phyloP scores from a whole-genome alignment of 2,888 invertebrate species.

The Lithosia quadra region DNA sequence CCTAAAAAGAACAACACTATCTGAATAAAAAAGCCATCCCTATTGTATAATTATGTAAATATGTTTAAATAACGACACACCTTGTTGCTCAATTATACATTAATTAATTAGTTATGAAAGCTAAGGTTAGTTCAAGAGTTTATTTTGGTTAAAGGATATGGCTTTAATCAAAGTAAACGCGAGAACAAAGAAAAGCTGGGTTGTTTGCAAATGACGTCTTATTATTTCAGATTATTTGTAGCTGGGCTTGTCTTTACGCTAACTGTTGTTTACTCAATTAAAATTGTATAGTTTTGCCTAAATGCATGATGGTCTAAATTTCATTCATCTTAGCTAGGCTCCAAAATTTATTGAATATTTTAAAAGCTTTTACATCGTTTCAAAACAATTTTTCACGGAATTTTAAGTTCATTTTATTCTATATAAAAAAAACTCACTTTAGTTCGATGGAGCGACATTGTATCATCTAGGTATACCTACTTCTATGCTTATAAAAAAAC shows the following conservation, averaged over 20 bases:
- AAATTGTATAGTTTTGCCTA: too few species aligned
- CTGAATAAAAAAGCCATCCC: not conserved
- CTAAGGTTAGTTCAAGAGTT: constrained; percentile 22
- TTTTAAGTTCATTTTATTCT: constrained; percentile 13
- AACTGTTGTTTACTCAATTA: not conserved
- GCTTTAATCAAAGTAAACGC: not conserved
- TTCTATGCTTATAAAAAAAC: too few species aligned
- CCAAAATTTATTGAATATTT: constrained; percentile 27
- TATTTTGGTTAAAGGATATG: constrained; percentile 16
- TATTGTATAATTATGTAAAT: not conserved
- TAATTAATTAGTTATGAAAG: constrained; percentile 24
- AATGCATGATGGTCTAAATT: too few species aligned
- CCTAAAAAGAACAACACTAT: not conserved
- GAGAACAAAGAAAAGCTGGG: constrained; percentile 11
- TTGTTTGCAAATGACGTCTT: constrained; percentile 11
- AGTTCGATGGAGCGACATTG: not conserved
- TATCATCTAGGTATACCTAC: too few species aligned
- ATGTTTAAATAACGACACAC: constrained; percentile 14
- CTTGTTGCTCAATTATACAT: constrained; percentile 9
- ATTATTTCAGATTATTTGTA: not conserved
- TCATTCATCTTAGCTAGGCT: constrained; percentile 11
- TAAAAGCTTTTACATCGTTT: constrained; percentile 12
- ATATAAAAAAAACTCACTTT: not conserved
- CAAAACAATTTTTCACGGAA: constrained; percentile 15
- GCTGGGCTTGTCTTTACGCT: not conserved